Evolutionary conservation across 2,113 vertebrate species (phyloP).

Genomic region (Pollachius pollachius): DNA sequence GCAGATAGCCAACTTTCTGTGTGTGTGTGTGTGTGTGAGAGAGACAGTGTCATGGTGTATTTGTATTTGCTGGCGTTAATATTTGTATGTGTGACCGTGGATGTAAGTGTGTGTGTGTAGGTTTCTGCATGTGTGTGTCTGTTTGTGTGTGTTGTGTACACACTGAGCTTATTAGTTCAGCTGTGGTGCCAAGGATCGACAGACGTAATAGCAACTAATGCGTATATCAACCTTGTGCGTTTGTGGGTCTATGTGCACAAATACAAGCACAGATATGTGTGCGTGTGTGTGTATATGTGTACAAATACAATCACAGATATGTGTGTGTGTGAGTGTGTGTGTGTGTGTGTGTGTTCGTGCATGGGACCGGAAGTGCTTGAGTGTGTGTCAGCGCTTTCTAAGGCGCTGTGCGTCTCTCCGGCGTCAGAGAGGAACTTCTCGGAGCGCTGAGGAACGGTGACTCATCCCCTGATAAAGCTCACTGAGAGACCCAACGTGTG

Average conservation of each 20-base stretch:
- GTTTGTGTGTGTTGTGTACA: not conserved
- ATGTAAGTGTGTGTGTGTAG: not conserved
- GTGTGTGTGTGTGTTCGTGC: not conserved
- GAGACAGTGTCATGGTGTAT: not conserved
- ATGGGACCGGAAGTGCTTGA: conserved; percentile 22
- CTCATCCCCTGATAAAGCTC: conserved; percentile 55
- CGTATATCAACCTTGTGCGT: not conserved
- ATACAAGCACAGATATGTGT: not conserved
- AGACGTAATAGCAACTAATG: not conserved
- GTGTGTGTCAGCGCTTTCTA: conserved; percentile 46
- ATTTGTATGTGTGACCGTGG: not conserved
- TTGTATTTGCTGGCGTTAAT: not conserved
- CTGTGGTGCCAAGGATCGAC: not conserved
- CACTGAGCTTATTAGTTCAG: not conserved
- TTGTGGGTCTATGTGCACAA: not conserved
- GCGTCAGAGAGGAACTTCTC: conserved; percentile 43
- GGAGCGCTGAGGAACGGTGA: conserved; percentile 55
- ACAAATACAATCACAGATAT: not conserved
- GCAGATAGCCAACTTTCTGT: conserved; percentile 49
- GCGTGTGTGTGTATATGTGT: not conserved
- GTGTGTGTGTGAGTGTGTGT: not conserved
- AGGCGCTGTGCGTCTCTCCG: conserved; percentile 38
- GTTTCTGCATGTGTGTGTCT: not conserved
- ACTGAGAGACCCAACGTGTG: conserved; percentile 22
- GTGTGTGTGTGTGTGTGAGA: not conserved